phyloP scores from a whole-genome alignment of 2,113 vertebrate genomes.

The Percopsis transmontana region DNA sequence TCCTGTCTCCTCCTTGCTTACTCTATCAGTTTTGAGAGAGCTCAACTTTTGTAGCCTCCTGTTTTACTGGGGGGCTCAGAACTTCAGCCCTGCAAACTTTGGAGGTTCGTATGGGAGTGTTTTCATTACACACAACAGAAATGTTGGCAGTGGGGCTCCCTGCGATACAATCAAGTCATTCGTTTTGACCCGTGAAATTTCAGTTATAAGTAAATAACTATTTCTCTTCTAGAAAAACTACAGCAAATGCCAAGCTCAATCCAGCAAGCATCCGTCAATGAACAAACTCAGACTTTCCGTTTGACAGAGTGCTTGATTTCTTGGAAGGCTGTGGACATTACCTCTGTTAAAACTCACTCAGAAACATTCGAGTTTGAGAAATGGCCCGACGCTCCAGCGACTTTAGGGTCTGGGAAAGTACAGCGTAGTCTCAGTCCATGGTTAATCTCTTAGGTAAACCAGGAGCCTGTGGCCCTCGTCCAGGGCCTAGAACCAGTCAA shows the following conservation, averaged over 20 bases:
- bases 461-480: neutral
- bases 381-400: neutral
- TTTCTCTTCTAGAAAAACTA: slow-evolving; percentile 15
- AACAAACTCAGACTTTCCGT: slow-evolving; percentile 32
- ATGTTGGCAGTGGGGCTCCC: slow-evolving; percentile 34
- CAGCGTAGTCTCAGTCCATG: neutral
- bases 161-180: slow-evolving; percentile 43
- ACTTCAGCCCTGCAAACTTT: neutral
- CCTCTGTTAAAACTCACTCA: slow-evolving; percentile 11
- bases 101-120: slow-evolving; percentile 19
- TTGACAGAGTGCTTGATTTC: neutral
- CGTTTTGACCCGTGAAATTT: slow-evolving; percentile 39
- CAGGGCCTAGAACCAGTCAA: neutral
- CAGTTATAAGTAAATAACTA: slow-evolving; percentile 46
- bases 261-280: slow-evolving; percentile 18
- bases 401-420: neutral
- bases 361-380: slow-evolving; percentile 15
- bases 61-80: slow-evolving; percentile 7
- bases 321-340: slow-evolving; percentile 8
- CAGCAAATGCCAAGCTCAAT: slow-evolving; percentile 22
- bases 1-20: neutral
- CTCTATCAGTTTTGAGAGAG: neutral
- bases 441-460: neutral
- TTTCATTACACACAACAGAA: slow-evolving; percentile 41
- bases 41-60: neutral